These are phyloP conservation scores for Ataeniobius toweri DNA, from an alignment of 2,797 vertebrate genomes.

Conservation along the genomic window DNA sequence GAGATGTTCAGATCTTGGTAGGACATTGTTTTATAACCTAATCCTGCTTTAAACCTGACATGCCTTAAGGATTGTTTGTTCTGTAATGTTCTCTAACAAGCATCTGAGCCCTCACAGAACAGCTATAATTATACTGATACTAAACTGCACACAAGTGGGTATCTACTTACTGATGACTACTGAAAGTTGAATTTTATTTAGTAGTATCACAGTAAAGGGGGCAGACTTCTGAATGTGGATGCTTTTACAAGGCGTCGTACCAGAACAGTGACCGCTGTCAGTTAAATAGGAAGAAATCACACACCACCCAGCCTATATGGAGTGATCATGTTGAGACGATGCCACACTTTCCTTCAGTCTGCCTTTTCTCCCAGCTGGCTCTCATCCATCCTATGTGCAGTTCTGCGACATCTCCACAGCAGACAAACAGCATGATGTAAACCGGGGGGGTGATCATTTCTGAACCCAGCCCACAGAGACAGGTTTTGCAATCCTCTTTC, in stretches of 20 bases:
- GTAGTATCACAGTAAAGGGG: too few species aligned
- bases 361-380: conserved; percentile 48
- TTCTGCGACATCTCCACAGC: conserved; percentile 15
- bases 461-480: conserved; percentile 13
- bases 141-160: too few species aligned
- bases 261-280: not conserved
- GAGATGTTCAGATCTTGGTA: not conserved
- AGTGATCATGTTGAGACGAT: conserved; percentile 15
- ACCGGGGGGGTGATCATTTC: conserved; percentile 23
- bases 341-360: conserved; percentile 24
- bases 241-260: too few species aligned
- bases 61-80: too few species aligned
- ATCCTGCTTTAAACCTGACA: too few species aligned
- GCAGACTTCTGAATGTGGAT: too few species aligned
- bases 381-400: conserved; percentile 22
- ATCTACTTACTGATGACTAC: too few species aligned
- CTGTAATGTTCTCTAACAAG: too few species aligned
- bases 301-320: not conserved
- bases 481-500: conserved; percentile 26
- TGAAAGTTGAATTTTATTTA: too few species aligned
- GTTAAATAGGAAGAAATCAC: conserved; percentile 10
- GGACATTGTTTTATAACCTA: not conserved
- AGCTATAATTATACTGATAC: too few species aligned
- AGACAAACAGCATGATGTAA: conserved; percentile 32
- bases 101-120: too few species aligned